These are phyloP conservation scores for Linnaemya vulpina DNA, from an alignment of 2,888 invertebrate genomes.

Conservation along the genomic window DNA sequence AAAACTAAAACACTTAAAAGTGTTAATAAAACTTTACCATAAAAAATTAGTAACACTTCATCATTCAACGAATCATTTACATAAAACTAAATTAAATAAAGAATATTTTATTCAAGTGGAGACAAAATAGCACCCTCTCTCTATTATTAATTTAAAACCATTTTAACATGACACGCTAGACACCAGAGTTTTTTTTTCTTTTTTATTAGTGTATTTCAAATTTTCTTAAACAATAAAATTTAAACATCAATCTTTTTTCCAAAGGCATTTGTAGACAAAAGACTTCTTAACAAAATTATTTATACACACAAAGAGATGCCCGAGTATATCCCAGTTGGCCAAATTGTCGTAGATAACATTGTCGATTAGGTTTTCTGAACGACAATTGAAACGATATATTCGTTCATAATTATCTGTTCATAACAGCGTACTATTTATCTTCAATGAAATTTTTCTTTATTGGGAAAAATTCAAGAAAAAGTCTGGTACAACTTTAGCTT, in stretches of 20 bases:
- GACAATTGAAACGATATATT: too few species aligned
- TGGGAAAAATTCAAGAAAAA: too few species aligned
- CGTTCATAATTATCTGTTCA: too few species aligned
- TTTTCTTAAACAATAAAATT: conserved; percentile 56
- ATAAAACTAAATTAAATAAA: conserved; percentile 64
- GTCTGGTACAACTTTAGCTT: too few species aligned
- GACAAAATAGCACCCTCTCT: conserved; percentile 52
- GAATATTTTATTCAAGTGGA: conserved; percentile 25
- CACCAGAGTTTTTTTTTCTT: conserved; percentile 19
- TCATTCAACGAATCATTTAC: conserved; percentile 66
- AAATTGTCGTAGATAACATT: too few species aligned
- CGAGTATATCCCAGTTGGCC: too few species aligned
- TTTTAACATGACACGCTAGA: conserved; percentile 49
- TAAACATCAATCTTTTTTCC: conserved; percentile 63
- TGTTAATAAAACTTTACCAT: conserved; percentile 56
- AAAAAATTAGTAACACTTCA: conserved; percentile 70
- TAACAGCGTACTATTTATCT: too few species aligned
- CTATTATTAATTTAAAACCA: conserved; percentile 53
- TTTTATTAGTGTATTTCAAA: conserved; percentile 11
- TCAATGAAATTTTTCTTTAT: too few species aligned
- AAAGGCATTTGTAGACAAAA: conserved; percentile 44
- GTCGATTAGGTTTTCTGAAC: too few species aligned
- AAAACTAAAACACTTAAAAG: conserved; percentile 8
- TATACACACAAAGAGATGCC: neutral
- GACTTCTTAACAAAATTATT: conserved; percentile 41